These are phyloP conservation scores for Galleria mellonella DNA, from an alignment of 1,140 invertebrate species.

Conservation along the genomic window DNA sequence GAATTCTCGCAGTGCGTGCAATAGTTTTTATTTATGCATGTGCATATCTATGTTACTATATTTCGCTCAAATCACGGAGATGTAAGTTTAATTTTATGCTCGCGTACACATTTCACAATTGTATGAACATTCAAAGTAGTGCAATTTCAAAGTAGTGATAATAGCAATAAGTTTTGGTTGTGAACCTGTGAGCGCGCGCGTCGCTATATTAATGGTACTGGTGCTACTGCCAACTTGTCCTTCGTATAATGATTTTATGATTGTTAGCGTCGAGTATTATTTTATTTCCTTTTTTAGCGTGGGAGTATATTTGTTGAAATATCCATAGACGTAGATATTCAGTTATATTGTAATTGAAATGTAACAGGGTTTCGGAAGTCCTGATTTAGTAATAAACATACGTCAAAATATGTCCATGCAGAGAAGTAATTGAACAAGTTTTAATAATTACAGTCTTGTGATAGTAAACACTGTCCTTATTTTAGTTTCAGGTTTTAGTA, in stretches of 20 bases:
- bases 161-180: slow-evolving; percentile 71
- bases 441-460: slow-evolving; percentile 1
- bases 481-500: slow-evolving; percentile 46
- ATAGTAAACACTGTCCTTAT: slow-evolving; percentile 24
- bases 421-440: slow-evolving; percentile 2
- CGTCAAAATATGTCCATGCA: not conserved
- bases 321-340: slow-evolving; percentile 46
- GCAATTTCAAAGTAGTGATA: slow-evolving; percentile 63
- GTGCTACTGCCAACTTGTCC: slow-evolving; percentile 47
- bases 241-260: slow-evolving; percentile 52
- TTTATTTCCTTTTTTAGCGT: slow-evolving; percentile 44
- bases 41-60: slow-evolving; percentile 27
- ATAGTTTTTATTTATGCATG: slow-evolving; percentile 37
- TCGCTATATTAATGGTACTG: slow-evolving; percentile 43
- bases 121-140: slow-evolving; percentile 52
- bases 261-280: slow-evolving; percentile 62
- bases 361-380: slow-evolving; percentile 34
- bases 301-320: slow-evolving; percentile 46
- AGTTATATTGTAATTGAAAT: slow-evolving; percentile 64
- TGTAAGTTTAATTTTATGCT: slow-evolving; percentile 34
- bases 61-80: slow-evolving; percentile 49
- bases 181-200: slow-evolving; percentile 46
- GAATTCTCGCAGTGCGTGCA: slow-evolving; percentile 40
- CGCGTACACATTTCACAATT: slow-evolving; percentile 29
- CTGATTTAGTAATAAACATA: too few species aligned